phyloP scores from a whole-genome alignment of 1,140 invertebrate species.

The Samia ricini region DNA sequence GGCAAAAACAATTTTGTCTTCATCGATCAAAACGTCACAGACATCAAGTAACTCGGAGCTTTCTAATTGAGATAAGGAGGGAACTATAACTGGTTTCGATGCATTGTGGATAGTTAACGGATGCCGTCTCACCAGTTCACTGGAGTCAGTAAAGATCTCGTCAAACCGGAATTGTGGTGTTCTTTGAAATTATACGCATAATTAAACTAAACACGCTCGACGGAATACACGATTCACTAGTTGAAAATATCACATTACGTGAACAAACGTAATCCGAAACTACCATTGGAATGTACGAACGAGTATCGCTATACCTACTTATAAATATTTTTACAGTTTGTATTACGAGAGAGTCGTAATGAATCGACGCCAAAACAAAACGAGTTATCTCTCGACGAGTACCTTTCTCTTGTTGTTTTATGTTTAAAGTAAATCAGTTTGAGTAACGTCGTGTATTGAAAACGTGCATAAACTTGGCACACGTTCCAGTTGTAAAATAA shows the following conservation, averaged over 20 bases:
- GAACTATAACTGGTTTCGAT: slow-evolving; percentile 25
- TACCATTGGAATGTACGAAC: slow-evolving; percentile 19
- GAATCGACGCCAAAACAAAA: slow-evolving; percentile 21
- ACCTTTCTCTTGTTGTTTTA: slow-evolving; percentile 22
- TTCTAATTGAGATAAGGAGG: slow-evolving; percentile 42
- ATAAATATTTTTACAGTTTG: slow-evolving; percentile 27
- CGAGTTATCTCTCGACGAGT: slow-evolving; percentile 34
- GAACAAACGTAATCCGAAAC: slow-evolving; percentile 25
- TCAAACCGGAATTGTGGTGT: slow-evolving; percentile 28
- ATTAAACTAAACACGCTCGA: slow-evolving; percentile 30
- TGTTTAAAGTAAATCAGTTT: slow-evolving; percentile 56
- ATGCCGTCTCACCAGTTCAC: slow-evolving; percentile 29
- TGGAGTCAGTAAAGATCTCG: slow-evolving; percentile 15
- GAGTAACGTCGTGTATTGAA: slow-evolving; percentile 52
- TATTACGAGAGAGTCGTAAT: slow-evolving; percentile 22
- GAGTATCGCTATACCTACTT: slow-evolving; percentile 13
- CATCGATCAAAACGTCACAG: slow-evolving; percentile 33
- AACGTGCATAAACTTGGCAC: slow-evolving; percentile 61
- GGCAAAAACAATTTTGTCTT: slow-evolving; percentile 23
- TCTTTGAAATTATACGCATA: slow-evolving; percentile 36
- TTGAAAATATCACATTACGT: slow-evolving; percentile 30
- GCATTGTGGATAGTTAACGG: slow-evolving; percentile 23
- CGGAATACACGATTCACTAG: slow-evolving; percentile 23
- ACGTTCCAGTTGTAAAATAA: slow-evolving; percentile 59
- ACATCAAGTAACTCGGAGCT: slow-evolving; percentile 34